Evolutionary conservation across 2,888 invertebrate species (phyloP), one percentile per base, ranked within the genome.

Genomic region (Lysandra coridon): DNA sequence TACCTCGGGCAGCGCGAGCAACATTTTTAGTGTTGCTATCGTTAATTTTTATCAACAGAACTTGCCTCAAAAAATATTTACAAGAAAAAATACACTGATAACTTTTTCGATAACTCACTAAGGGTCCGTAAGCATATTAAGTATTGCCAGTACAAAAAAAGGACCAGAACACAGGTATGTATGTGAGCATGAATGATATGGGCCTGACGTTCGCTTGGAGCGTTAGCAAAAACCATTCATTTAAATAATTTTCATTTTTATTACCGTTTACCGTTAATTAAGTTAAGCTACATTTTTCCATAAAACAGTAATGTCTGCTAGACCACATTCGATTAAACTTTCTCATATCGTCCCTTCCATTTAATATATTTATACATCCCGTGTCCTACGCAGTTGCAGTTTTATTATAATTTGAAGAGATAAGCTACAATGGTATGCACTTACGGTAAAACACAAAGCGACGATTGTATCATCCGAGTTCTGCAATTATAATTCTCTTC

Each of bases 151-250:
- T 80, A 84, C 83, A 83, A 84, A 84, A 84, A 82, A 82, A 80
- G 80, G 81, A 80, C 81, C 82, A 80, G 81, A 83, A 84, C 84
- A 84, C 85, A 84, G 85, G 86, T 86, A 85, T 84, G 85, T 82
- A 82, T 83, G 82, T 83, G 83, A 83, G 83, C 86, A 84, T 86
- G 85, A 86, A 86, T 86, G 87, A 87, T 87, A 87, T 82, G 83
- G 79, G 82, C 83, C 84, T 84, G 85, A 83, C 83, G 84, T 82
- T 82, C 76, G 79, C 30, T 5, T 64, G 83, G 81, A 85, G 78
- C 78, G 84, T 81, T 79, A 81, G 83, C 83, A 83, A 73, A 80
- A 79, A 78, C 73, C 64, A 64, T 64, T 64, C 4, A 49, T 49
- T 12, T 49, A 2, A 49, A 49, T 49, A 49, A 49, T 49, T 3